Percentiles rank a stretch among this genome's conserved stretches.
Conservation (phyloP, 2,888 invertebrate genomes). For the Icerya purchasi region DNA sequence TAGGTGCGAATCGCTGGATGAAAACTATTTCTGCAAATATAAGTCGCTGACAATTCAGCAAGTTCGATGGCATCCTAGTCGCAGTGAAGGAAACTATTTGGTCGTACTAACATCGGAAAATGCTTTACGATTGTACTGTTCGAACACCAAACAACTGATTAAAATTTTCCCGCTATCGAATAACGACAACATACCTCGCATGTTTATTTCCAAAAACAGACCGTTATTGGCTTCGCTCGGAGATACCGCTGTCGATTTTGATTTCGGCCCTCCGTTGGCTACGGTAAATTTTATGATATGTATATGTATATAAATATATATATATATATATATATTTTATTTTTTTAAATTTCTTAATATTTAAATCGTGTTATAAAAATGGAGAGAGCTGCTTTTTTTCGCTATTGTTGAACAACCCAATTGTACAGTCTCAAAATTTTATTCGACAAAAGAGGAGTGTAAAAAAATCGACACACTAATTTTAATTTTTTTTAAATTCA, state of each 20-base stretch:
- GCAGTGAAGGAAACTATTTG: conserved; percentile 48
- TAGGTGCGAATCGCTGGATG: not conserved
- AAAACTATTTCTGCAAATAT: not conserved
- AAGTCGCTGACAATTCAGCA: conserved; percentile 24
- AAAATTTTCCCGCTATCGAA: conserved; percentile 9
- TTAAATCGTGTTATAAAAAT: too few species aligned
- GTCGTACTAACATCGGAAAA: conserved; percentile 68
- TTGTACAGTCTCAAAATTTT: too few species aligned
- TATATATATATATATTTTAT: not conserved
- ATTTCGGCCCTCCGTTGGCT: conserved; percentile 35
- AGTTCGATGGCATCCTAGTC: conserved; percentile 71
- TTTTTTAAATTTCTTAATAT: too few species aligned
- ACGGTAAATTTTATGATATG: not conserved
- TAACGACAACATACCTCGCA: conserved; percentile 12
- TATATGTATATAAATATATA: not conserved
- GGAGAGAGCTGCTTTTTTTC: too few species aligned
- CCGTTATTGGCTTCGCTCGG: conserved; percentile 39
- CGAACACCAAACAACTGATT: conserved; percentile 17
- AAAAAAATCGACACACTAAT: too few species aligned
- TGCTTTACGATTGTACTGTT: conserved; percentile 48
- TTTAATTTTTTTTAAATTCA: too few species aligned
- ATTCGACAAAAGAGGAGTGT: too few species aligned
- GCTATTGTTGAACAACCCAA: too few species aligned
- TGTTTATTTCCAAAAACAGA: conserved; percentile 4
- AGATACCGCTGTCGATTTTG: conserved; percentile 70